Evolutionary conservation across 2,797 vertebrate genomes (phyloP).

Genomic region (Schizopygopsis malacanthus): DNA sequence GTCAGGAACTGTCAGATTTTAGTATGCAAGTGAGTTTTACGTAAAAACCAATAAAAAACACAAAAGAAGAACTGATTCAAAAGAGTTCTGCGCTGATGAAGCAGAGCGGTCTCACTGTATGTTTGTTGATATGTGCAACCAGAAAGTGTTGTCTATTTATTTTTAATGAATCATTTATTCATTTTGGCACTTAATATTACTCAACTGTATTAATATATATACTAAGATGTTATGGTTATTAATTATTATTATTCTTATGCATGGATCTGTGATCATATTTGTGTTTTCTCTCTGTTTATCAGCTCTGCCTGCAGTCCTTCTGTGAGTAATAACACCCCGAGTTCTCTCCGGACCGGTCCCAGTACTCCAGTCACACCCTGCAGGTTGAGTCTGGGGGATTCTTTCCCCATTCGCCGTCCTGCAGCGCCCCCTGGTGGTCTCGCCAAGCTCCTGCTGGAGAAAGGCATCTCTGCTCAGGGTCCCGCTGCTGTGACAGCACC

Average conservation of each 20-base stretch:
- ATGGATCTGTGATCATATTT: background rate
- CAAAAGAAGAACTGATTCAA: background rate
- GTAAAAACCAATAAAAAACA: too few relatives aligned
- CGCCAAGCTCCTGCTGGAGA: constrained; percentile 89
- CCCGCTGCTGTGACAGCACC: constrained; percentile 71
- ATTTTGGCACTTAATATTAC: too few relatives aligned
- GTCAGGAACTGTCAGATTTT: background rate
- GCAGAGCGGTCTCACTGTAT: background rate
- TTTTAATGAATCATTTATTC: too few relatives aligned
- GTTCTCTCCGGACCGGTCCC: constrained; percentile 79
- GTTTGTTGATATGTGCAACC: background rate
- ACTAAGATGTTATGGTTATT: too few relatives aligned
- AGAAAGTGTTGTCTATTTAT: too few relatives aligned
- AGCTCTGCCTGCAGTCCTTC: constrained; percentile 75
- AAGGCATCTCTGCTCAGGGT: constrained; percentile 92
- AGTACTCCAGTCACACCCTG: constrained; percentile 86
- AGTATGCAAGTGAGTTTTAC: background rate
- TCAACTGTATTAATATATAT: too few relatives aligned
- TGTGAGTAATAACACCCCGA: constrained; percentile 75
- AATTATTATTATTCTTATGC: background rate
- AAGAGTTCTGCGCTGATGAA: background rate
- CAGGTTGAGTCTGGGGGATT: constrained; percentile 86
- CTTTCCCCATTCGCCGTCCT: constrained; percentile 80
- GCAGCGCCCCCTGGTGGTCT: constrained; percentile 78
- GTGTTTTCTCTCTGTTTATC: constrained; percentile 13